A percentile compares a stretch with the other conserved stretches of the same genome.
phyloP scores from a whole-genome alignment of 2,113 vertebrate species.

The Colaptes auratus region DNA sequence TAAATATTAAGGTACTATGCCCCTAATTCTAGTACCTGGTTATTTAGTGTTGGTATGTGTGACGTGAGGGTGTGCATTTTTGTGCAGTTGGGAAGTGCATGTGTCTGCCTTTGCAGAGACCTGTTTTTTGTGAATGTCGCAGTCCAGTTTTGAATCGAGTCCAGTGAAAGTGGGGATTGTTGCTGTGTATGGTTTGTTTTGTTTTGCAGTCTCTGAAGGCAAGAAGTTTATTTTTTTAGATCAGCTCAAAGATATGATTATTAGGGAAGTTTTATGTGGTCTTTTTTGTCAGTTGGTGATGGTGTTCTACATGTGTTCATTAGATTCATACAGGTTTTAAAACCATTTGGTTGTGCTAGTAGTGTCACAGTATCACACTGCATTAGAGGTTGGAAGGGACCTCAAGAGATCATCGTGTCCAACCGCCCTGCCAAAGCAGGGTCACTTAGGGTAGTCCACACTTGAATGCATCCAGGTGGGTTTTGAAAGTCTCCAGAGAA shows the following conservation, averaged over 20 bases:
- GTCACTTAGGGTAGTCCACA: too few relatives aligned
- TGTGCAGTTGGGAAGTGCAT: fast-evolving
- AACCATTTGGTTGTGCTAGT: not conserved
- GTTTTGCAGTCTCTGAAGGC: not conserved
- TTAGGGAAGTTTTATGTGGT: not conserved
- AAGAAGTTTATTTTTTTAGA: not conserved
- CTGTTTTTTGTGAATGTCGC: not conserved
- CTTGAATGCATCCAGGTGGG: too few relatives aligned
- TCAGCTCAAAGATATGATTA: not conserved
- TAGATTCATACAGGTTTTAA: not conserved
- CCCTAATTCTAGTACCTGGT: not conserved
- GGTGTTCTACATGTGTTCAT: not conserved
- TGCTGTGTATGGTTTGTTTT: not conserved
- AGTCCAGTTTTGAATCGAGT: not conserved
- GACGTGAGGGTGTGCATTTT: not conserved
- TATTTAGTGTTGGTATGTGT: not conserved
- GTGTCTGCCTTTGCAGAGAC: not conserved
- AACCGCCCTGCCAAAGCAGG: too few relatives aligned
- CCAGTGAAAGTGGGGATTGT: not conserved
- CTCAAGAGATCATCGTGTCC: too few relatives aligned
- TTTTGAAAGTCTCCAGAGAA: too few relatives aligned
- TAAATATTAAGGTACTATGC: not conserved
- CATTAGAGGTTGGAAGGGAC: too few relatives aligned
- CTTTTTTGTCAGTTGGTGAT: not conserved
- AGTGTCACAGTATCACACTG: not conserved